phyloP scores from a whole-genome alignment of 2,797 vertebrate species.

The Sebastes kiyomatsui region DNA sequence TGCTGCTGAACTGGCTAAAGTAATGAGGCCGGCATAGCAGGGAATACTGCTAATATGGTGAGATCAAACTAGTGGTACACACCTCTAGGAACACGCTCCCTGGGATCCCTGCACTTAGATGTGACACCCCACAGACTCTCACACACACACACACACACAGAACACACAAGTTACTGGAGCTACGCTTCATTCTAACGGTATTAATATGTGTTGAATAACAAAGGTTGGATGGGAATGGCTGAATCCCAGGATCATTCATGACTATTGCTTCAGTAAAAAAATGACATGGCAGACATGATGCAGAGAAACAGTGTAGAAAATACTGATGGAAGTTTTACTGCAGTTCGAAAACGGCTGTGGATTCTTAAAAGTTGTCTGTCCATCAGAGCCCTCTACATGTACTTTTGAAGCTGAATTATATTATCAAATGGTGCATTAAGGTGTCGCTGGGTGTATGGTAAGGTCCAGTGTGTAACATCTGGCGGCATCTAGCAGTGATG shows the following conservation, averaged over 20 bases:
- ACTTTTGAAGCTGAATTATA: no score
- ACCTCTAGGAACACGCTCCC: conserved; percentile 64
- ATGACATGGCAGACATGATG: background rate
- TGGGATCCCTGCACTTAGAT: conserved; percentile 57
- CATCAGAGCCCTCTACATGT: no score
- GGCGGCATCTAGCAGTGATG: no score
- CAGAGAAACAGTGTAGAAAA: background rate
- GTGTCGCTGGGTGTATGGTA: no score
- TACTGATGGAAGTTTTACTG: background rate
- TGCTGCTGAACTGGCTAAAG: conserved; percentile 63
- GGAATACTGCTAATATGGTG: conserved; percentile 65
- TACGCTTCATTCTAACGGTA: background rate
- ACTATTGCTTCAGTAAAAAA: background rate
- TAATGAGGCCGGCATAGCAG: conserved; percentile 76
- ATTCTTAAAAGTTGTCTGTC: no score
- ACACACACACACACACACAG: conserved; percentile 1
- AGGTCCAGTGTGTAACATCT: no score
- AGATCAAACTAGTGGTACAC: conserved; percentile 66
- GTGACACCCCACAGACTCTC: conserved; percentile 53
- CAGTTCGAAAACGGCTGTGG: no score
- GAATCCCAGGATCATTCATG: background rate
- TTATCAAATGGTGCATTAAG: no score
- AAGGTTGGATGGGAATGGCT: background rate
- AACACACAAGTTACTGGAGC: background rate
- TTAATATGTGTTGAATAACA: conserved; percentile 15